phyloP scores from a whole-genome alignment of 2,113 vertebrate genomes.

The Anhinga rufa region DNA sequence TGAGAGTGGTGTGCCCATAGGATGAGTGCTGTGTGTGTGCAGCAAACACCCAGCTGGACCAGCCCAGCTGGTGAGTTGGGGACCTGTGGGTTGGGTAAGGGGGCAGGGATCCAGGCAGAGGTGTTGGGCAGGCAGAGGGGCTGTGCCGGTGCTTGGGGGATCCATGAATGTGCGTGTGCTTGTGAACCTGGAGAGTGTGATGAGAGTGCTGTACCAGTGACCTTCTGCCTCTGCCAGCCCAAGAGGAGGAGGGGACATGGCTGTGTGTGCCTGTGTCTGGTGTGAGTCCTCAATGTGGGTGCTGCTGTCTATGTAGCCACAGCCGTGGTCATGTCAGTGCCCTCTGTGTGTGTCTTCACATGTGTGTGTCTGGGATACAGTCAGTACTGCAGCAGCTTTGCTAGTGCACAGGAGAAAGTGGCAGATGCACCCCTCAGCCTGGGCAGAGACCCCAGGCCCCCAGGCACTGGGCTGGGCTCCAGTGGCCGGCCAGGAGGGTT shows the following conservation, averaged over 20 bases:
- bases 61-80: fast-evolving
- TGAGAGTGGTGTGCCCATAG: not conserved
- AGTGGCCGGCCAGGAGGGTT: not conserved
- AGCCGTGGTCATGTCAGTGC: fast-evolving
- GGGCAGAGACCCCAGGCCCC: fast-evolving
- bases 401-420: not conserved
- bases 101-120: fast-evolving
- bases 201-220: not conserved
- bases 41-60: fast-evolving
- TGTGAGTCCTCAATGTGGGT: not conserved
- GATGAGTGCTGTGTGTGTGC: not conserved
- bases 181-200: not conserved
- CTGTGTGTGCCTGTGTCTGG: not conserved
- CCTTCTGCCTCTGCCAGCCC: not conserved
- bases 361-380: fast-evolving
- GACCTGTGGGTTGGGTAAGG: fast-evolving
- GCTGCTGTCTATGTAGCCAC: not conserved
- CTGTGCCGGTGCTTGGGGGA: fast-evolving
- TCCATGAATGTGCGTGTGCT: fast-evolving
- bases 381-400: not conserved
- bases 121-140: fast-evolving
- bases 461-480: not conserved
- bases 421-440: not conserved
- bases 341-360: not conserved
- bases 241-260: fast-evolving